Evolutionary conservation across 2,113 vertebrate genomes (phyloP).

Genomic region (Heliornis fulica): DNA sequence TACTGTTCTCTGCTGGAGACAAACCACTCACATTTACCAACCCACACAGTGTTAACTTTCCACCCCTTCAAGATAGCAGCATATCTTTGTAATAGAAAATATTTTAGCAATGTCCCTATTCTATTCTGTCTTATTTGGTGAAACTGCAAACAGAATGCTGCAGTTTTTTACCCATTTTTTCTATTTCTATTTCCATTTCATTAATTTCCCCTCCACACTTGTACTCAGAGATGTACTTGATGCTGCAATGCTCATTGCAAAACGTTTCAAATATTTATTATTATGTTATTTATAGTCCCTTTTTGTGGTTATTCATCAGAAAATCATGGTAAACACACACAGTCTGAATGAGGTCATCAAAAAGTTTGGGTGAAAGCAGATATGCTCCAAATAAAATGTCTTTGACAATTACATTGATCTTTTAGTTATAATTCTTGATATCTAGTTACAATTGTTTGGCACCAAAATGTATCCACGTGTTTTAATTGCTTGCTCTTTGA

Average conservation of each 20-base stretch:
- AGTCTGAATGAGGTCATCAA: background rate
- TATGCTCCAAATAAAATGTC: background rate
- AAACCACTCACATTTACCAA: background rate
- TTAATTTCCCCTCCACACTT: background rate
- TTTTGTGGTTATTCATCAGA: background rate
- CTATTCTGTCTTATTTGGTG: background rate
- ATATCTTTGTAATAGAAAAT: background rate
- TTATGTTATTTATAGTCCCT: background rate
- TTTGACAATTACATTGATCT: background rate
- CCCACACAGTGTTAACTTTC: background rate
- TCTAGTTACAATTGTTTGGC: background rate
- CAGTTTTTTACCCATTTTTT: background rate
- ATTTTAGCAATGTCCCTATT: background rate
- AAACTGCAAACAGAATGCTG: background rate
- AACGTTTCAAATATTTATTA: background rate
- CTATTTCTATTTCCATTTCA: background rate
- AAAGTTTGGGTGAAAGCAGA: background rate
- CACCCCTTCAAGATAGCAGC: background rate
- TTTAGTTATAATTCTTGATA: background rate
- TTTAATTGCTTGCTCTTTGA: background rate
- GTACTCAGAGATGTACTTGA: background rate
- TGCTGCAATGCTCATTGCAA: background rate
- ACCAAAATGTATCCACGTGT: background rate
- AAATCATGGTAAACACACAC: background rate
- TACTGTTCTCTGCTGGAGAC: background rate